Base-by-base conservation (phyloP, 1,140 invertebrate species). In the Tribolium castaneum region DNA sequence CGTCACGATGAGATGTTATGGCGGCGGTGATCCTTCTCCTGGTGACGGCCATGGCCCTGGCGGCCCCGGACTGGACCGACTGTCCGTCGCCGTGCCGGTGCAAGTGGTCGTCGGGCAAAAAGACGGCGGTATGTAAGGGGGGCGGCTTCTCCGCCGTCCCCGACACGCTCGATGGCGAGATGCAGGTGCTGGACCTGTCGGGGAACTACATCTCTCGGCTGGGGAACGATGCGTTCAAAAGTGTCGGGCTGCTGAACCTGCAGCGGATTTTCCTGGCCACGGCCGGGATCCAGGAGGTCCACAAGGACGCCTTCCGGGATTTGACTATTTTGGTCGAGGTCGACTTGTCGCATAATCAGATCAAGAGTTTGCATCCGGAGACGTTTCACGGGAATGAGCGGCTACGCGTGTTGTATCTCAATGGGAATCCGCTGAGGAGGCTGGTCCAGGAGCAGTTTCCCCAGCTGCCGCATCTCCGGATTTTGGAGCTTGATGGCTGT, bases 81-180 rank as follows among this genome's bases (percentile, higher is more conserved):
- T 96, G 95, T 85, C 94, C 94, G 50, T 86, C 89, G 9, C 92
- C 93, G 72, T 97, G 95, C 85, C 90, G 91, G 78, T 97, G 95
- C 89, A 96, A 95, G 87, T 97, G 96, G 95, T 93, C 93, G 10
- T 94, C 93, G 10, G 95, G 95, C 22, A 96, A 96, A 87, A 95
- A 95, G 83, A 95, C 94, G 1, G 95, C 95, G 25, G 88, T 94
- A 22, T 97, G 95, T 87, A 91, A 92, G 72, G 92, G 93, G 75
- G 91, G 93, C 19, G 92, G 93, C 70, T 90, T 95, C 70, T 92
- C 93, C 80, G 90, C 92, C 74, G 89, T 96, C 19, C 95, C 95
- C 13, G 90, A 89, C 10, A 89, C 89, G 0, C 89, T 97, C 77
- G 94, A 94, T 83, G 90, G 93, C 0, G 95, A 96, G 78, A 94